Conservation (phyloP, 2,113 vertebrate species). For the Coturnix japonica region DNA sequence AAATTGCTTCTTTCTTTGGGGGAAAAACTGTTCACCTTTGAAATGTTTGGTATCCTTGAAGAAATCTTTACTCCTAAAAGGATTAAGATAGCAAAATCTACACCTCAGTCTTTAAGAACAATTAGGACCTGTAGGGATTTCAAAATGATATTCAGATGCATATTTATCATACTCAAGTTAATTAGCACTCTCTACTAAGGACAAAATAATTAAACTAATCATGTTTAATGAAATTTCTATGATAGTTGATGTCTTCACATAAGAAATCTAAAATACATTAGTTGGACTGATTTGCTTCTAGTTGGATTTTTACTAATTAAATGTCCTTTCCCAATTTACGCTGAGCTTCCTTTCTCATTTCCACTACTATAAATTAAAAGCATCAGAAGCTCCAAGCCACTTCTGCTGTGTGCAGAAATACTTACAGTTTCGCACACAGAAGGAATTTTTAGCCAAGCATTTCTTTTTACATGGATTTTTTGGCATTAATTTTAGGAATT, state of each 20-base stretch:
- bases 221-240: conserved; percentile 65
- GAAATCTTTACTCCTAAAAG: conserved; percentile 30
- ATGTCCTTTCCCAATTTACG: conserved; percentile 45
- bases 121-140: conserved; percentile 62
- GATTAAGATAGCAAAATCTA: conserved; percentile 28
- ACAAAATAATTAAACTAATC: conserved; percentile 75
- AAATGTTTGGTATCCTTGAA: not conserved
- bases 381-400: not conserved
- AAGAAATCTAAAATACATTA: conserved; percentile 63
- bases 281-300: conserved; percentile 58
- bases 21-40: not conserved
- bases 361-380: conserved; percentile 22
- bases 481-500: not conserved
- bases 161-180: conserved; percentile 66
- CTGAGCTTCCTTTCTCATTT: conserved; percentile 4
- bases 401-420: not conserved
- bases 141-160: conserved; percentile 55
- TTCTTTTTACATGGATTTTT: not conserved
- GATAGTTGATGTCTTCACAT: conserved; percentile 55
- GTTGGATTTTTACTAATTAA: conserved; percentile 62
- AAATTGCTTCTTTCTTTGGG: not conserved
- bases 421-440: not conserved
- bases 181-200: conserved; percentile 59
- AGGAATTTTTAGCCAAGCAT: not conserved
- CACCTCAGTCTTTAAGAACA: conserved; percentile 57